Evolutionary conservation across 2,797 vertebrate species (phyloP).

Genomic region (Fistularia commersonii): DNA sequence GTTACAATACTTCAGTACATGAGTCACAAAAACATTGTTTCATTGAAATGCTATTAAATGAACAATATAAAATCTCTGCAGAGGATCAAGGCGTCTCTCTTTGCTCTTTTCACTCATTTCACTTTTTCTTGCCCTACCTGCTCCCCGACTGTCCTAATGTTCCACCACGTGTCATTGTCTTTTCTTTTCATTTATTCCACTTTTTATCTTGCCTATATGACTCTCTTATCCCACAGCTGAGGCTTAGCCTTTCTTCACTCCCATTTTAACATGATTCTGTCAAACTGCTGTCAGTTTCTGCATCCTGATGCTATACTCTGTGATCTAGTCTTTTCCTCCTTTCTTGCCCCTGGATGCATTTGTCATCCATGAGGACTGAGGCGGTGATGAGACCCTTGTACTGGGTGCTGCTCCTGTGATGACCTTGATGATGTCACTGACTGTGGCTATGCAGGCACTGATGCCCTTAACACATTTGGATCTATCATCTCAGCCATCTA

Average conservation of each 20-base stretch:
- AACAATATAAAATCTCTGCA: too few relatives aligned
- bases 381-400: conserved; percentile 26
- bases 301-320: conserved; percentile 5
- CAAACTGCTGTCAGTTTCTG: neutral
- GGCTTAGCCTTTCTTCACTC: neutral
- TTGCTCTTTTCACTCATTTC: too few relatives aligned
- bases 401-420: conserved; percentile 26
- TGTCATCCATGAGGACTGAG: conserved; percentile 48
- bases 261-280: neutral
- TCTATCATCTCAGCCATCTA: conserved; percentile 25
- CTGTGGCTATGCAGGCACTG: conserved; percentile 38
- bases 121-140: too few relatives aligned
- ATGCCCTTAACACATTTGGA: conserved; percentile 38
- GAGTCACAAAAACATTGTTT: too few relatives aligned
- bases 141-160: too few relatives aligned
- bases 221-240: too few relatives aligned
- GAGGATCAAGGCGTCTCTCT: too few relatives aligned
- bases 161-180: too few relatives aligned
- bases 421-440: conserved; percentile 57
- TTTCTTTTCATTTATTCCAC: too few relatives aligned
- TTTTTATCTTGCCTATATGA: too few relatives aligned
- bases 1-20: too few relatives aligned
- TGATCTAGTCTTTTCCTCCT: conserved; percentile 1
- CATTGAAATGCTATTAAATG: too few relatives aligned
- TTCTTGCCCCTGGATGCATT: conserved; percentile 37